These are phyloP conservation scores for honey bee (Apis mellifera) DNA, from an alignment of 1,140 invertebrate species.

Conservation along the genomic window Amel_HAv3.1 CM009944.2:7040001-7040500, in stretches of 20 bases:
- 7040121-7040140: not conserved
- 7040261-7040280: slow-evolving; percentile 68
- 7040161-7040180: slow-evolving; percentile 80
- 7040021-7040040: too few species aligned
- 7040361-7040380: slow-evolving; percentile 86
- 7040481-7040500: slow-evolving; percentile 74
- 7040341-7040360: slow-evolving; percentile 85
- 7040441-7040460: slow-evolving; percentile 83
- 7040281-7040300: slow-evolving; percentile 69
- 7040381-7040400: slow-evolving; percentile 82
- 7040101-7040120: not conserved
- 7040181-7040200: slow-evolving; percentile 79
- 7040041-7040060: too few species aligned
- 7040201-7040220: slow-evolving; percentile 70
- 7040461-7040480: slow-evolving; percentile 82
- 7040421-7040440: slow-evolving; percentile 79
- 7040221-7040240: slow-evolving; percentile 69
- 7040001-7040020: too few species aligned
- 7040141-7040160: slow-evolving; percentile 15
- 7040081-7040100: not conserved
- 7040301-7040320: slow-evolving; percentile 72
- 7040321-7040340: slow-evolving; percentile 71
- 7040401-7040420: slow-evolving; percentile 75
- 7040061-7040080: not conserved
- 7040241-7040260: slow-evolving; percentile 69